Evolutionary conservation across 1,140 invertebrate species (phyloP).

Genomic region (Idris sp.): DNA sequence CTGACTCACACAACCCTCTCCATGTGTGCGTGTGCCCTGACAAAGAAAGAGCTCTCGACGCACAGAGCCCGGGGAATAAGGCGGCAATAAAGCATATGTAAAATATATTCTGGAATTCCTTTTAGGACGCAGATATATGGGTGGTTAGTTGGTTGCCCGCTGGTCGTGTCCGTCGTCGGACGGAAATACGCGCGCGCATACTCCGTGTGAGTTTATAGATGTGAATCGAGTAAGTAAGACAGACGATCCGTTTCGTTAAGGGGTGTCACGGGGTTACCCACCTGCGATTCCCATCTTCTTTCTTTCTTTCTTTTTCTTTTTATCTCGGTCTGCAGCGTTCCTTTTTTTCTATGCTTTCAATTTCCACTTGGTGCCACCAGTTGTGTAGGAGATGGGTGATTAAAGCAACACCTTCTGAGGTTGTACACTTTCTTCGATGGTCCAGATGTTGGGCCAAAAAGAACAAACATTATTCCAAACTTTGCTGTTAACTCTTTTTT

Average conservation of each 20-base stretch:
- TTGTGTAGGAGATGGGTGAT: constrained; percentile 50
- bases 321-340: no score
- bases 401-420: constrained; percentile 45
- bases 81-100: constrained; percentile 79
- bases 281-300: constrained; percentile 64
- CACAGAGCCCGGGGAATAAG: constrained; percentile 76
- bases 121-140: constrained; percentile 78
- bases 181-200: constrained; percentile 50
- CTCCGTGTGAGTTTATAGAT: constrained; percentile 67
- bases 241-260: constrained; percentile 72
- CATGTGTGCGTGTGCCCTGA: constrained; percentile 35
- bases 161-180: constrained; percentile 68
- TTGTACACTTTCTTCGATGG: constrained; percentile 15
- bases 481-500: no score
- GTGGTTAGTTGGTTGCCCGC: constrained; percentile 70
- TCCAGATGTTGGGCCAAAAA: neutral
- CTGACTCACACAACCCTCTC: constrained; percentile 44
- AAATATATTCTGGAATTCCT: constrained; percentile 80
- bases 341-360: constrained; percentile 28
- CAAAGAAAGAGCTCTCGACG: constrained; percentile 52
- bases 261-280: constrained; percentile 71
- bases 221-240: constrained; percentile 69
- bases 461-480: no score
- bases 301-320: constrained; percentile 51
- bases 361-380: constrained; percentile 58